These are phyloP conservation scores for Acinonyx jubatus DNA, from an alignment of 2,113 vertebrate species.

Conservation along the genomic window DNA sequence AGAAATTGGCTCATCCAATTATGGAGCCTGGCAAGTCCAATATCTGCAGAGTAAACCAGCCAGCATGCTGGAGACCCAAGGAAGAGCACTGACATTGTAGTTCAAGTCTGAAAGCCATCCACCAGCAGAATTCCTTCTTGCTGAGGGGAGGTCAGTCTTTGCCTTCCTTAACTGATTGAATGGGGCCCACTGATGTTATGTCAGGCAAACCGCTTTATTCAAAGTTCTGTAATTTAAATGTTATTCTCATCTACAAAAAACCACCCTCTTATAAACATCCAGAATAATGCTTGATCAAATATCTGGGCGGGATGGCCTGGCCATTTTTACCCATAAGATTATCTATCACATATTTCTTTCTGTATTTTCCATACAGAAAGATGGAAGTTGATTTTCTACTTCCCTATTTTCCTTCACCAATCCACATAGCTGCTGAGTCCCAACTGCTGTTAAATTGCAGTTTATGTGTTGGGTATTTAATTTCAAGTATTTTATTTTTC, in stretches of 20 bases:
- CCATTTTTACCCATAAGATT: neutral
- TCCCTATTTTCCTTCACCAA: neutral
- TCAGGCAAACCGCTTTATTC: neutral
- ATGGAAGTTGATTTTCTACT: neutral
- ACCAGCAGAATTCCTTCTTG: neutral
- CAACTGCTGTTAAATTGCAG: neutral
- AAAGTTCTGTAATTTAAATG: neutral
- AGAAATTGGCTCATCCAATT: neutral
- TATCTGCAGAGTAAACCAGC: neutral
- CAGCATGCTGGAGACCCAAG: neutral
- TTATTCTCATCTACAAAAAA: neutral
- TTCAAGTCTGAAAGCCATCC: neutral
- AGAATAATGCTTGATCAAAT: neutral
- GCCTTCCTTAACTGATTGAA: neutral
- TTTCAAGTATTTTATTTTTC: slow-evolving; percentile 7
- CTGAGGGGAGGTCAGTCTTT: neutral
- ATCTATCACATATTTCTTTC: neutral
- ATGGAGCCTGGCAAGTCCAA: neutral
- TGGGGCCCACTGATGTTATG: neutral
- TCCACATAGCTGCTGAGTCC: neutral
- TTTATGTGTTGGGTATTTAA: neutral
- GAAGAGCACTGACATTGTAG: neutral
- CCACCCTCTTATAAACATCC: neutral
- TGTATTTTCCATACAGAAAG: neutral
- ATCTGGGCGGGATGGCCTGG: neutral